Conservation (phyloP, 1,140 invertebrate species). For the Aporrectodea caliginosa region DNA sequence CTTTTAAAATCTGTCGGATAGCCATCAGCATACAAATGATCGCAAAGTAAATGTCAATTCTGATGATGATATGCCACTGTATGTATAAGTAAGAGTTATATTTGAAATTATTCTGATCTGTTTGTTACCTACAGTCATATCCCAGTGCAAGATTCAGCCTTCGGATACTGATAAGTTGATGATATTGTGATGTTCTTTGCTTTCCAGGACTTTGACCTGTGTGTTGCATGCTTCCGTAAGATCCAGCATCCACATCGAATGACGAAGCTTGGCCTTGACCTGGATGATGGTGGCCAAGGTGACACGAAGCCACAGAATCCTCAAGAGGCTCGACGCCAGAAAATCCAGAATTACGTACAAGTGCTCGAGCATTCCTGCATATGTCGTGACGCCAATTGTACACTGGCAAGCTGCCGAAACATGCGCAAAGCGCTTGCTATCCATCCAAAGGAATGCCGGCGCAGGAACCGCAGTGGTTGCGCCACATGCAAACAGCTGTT, state of each 20-base stretch:
- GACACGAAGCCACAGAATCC: slow-evolving; percentile 67
- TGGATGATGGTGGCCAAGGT: slow-evolving; percentile 58
- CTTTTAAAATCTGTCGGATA: too few species aligned
- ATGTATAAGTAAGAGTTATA: too few species aligned
- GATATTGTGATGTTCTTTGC: too few species aligned
- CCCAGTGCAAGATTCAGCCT: too few species aligned
- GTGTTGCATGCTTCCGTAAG: slow-evolving; percentile 5
- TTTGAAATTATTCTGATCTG: too few species aligned
- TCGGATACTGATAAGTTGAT: too few species aligned
- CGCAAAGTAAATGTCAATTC: too few species aligned
- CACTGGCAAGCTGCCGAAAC: slow-evolving; percentile 8
- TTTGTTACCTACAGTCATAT: too few species aligned
- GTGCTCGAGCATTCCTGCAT: slow-evolving; percentile 7
- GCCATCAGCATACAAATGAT: too few species aligned
- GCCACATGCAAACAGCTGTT: slow-evolving; percentile 98
- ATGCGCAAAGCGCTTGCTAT: slow-evolving; percentile 60
- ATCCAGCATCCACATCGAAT: slow-evolving; percentile 84
- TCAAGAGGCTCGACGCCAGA: slow-evolving; percentile 62
- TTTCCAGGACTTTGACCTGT: slow-evolving; percentile 62
- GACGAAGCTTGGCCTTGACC: slow-evolving; percentile 76
- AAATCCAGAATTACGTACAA: slow-evolving; percentile 15
- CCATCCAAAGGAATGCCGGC: slow-evolving; percentile 68
- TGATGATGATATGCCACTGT: too few species aligned
- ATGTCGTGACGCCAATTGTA: slow-evolving; percentile 24
- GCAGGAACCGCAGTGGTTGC: slow-evolving; percentile 90